Evolutionary conservation across 2,113 vertebrate genomes (phyloP).

Genomic region (Festucalex cinctus): DNA sequence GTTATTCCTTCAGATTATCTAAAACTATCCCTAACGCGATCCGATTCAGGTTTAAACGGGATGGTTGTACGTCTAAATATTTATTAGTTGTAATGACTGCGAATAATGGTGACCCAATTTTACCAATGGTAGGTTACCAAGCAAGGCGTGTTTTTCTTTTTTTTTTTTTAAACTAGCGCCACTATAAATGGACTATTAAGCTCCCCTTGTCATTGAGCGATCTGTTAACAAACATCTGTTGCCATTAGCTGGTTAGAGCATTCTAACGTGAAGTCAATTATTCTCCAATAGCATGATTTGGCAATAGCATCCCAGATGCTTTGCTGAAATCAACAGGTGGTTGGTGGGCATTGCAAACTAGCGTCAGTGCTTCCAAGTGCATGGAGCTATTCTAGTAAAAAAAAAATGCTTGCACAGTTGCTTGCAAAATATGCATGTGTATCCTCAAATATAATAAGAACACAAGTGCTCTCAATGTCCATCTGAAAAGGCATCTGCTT

Average conservation of each 20-base stretch:
- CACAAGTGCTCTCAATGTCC: background rate
- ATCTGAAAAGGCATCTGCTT: background rate
- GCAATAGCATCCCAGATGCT: background rate
- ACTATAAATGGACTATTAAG: background rate
- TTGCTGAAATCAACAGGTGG: background rate
- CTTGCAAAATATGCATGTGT: background rate
- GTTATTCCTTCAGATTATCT: too few relatives aligned
- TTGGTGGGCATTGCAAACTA: background rate
- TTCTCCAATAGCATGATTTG: background rate
- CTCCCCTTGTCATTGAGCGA: background rate
- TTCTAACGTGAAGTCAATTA: background rate
- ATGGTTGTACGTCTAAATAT: background rate
- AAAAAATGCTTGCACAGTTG: background rate
- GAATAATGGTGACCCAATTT: background rate
- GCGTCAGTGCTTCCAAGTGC: background rate
- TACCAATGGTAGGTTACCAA: background rate
- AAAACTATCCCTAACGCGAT: too few relatives aligned
- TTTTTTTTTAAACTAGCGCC: too few relatives aligned
- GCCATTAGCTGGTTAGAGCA: background rate
- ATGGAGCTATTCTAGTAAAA: background rate
- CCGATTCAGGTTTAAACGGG: too few relatives aligned
- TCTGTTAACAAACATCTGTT: background rate
- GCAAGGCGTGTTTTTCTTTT: background rate
- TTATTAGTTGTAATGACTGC: background rate
- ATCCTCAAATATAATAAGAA: background rate